Percentiles rank a stretch among this genome's conserved stretches.
These are phyloP conservation scores for Rosalia funebris DNA, from an alignment of 2,888 invertebrate genomes.

Conservation along the genomic window DNA sequence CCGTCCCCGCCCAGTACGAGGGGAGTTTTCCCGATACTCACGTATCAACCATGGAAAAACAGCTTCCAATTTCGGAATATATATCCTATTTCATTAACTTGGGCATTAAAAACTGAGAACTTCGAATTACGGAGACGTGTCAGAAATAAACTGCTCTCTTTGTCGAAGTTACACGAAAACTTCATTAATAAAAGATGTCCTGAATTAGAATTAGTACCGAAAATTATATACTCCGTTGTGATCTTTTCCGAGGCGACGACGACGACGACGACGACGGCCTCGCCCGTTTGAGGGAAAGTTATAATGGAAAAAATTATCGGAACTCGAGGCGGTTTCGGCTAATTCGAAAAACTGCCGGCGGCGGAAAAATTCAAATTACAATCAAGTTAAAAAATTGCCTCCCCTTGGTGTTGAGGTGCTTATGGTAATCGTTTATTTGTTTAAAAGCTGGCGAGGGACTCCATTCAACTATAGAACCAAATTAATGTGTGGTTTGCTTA, in stretches of 20 bases:
- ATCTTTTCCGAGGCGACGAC: constrained; percentile 3
- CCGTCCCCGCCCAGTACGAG: too few relatives aligned
- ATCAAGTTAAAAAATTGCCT: constrained; percentile 3
- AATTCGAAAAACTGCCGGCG: constrained; percentile 13
- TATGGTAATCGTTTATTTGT: constrained; percentile 7
- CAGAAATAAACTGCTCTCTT: constrained; percentile 29
- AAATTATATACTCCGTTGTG: constrained; percentile 24
- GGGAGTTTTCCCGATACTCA: too few relatives aligned
- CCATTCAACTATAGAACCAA: too few relatives aligned
- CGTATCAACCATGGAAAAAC: background rate
- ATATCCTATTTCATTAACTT: constrained; percentile 17
- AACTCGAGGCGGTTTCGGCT: constrained; percentile 1
- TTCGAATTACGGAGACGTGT: constrained; percentile 26
- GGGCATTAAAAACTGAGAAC: constrained; percentile 21
- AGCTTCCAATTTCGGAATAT: background rate
- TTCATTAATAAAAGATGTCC: constrained; percentile 35
- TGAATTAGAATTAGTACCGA: constrained; percentile 29
- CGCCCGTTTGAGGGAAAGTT: constrained; percentile 4
- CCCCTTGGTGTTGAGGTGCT: background rate
- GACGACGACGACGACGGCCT: background rate
- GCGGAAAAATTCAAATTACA: constrained; percentile 8
- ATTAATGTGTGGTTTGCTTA: too few relatives aligned
- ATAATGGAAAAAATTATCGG: constrained; percentile 17
- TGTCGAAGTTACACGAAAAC: constrained; percentile 31
- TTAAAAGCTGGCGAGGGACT: background rate